Evolutionary conservation across 1,140 invertebrate genomes (phyloP), one percentile per base, ranked within the genome.

Genomic region (Formica selysi): DNA sequence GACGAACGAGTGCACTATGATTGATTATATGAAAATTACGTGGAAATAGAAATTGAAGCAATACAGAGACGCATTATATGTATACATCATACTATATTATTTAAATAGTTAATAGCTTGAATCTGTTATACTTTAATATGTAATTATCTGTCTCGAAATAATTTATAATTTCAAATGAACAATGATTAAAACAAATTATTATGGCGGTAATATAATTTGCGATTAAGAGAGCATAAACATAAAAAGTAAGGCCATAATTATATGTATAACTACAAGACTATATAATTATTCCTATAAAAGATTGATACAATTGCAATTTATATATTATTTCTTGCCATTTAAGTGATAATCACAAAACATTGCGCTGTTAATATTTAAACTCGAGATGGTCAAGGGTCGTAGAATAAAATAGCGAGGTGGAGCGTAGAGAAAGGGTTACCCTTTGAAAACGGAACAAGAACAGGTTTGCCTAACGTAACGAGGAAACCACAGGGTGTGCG

Each of bases 401-500:
- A 68, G 3, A 26, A 83, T 19, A 76, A 76, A 83, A 76, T 26
- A 36, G 64, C 67, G 38, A 76, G 29, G 51, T 61, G 29, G 41
- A 83, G 61, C 16, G 7, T 26, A 11, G 51, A 48, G 41, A 61
- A 83, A 80, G 76, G 76, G 48, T 80, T 80, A 44, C 13, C 22
- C 32, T 80, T 54, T 41, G 62, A 78, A 85, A 61, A 36, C 41
- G 41, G n/a, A 19, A 57, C 16, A 68, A 32, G n/a, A 19, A 57
- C 16, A 68, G 71, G 65, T 78, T 87, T 73, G 57, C 71, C 71
- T 87, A 89, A 90, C 78, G 71, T 88, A 86, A 86, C 38, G 51
- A 74, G 86, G 29, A 67, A 83, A 44, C 64, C 61, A 64, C 65
- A 26, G 67, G 38, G 41, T 81, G 41, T 29, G 51, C 26, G 51